Percentiles rank a stretch among this genome's conserved stretches.
phyloP scores from a whole-genome alignment of 2,888 invertebrate genomes.

The Stenoptilia bipunctidactyla region DNA sequence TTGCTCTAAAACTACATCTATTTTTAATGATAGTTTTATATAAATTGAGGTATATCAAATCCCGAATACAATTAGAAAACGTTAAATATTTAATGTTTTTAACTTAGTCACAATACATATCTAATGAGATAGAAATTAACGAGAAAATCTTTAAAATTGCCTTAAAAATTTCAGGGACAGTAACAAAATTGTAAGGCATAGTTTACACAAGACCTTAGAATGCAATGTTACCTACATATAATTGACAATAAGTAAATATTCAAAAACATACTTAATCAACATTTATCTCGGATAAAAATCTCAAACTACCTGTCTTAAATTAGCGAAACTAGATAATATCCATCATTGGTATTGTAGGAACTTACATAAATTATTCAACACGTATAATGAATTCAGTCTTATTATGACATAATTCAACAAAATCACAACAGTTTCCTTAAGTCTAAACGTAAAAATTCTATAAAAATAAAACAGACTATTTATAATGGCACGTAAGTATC shows the following conservation, averaged over 20 bases:
- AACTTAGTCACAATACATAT: not conserved
- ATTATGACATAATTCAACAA: no score
- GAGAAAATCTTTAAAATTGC: slow-evolving; percentile 1
- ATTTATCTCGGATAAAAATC: not conserved
- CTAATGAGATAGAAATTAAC: slow-evolving; percentile 1
- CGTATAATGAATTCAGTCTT: no score
- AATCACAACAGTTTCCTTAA: no score
- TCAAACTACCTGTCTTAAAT: no score
- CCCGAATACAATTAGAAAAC: not conserved
- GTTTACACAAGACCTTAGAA: not conserved
- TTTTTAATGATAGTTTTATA: no score
- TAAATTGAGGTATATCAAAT: not conserved
- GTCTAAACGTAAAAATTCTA: no score
- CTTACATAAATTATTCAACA: no score
- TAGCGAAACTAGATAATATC: no score
- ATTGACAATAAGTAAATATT: not conserved
- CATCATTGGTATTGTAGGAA: no score
- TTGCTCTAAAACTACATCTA: no score
- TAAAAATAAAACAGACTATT: no score
- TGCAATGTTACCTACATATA: not conserved
- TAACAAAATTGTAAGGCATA: slow-evolving; percentile 6
- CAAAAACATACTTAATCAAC: not conserved
- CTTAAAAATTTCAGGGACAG: slow-evolving; percentile 5
- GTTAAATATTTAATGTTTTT: slow-evolving; percentile 1
- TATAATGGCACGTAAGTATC: no score